These are phyloP conservation scores for Atherinosoma microstoma DNA, from an alignment of 2,797 vertebrate genomes.

Conservation along the genomic window DNA sequence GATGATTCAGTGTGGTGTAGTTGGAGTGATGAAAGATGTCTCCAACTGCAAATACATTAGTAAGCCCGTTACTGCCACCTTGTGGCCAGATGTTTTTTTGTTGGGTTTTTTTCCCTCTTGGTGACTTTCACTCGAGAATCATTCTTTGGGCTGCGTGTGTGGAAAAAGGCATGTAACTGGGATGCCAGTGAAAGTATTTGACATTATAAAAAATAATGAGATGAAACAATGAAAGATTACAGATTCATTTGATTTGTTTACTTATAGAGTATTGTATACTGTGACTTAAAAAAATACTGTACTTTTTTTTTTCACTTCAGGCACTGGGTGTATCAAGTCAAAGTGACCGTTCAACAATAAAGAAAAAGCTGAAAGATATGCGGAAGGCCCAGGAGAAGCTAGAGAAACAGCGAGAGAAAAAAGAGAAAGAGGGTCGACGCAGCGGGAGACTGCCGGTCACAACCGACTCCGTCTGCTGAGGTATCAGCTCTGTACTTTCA, in stretches of 20 bases:
- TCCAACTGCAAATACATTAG: neutral
- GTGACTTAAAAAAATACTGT: neutral
- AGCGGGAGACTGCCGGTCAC: slow-evolving; percentile 82
- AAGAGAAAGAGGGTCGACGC: slow-evolving; percentile 87
- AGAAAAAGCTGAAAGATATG: slow-evolving; percentile 94
- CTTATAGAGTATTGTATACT: neutral
- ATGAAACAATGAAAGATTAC: too few species aligned
- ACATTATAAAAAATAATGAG: too few species aligned
- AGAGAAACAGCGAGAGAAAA: slow-evolving; percentile 91
- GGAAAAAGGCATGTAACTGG: neutral
- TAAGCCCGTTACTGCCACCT: slow-evolving; percentile 62
- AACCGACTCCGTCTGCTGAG: slow-evolving; percentile 89
- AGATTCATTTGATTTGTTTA: neutral
- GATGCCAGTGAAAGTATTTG: too few species aligned
- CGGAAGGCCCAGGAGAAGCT: slow-evolving; percentile 91
- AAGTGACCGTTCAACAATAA: slow-evolving; percentile 90
- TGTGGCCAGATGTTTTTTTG: slow-evolving; percentile 50
- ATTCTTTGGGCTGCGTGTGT: neutral
- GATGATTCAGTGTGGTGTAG: neutral
- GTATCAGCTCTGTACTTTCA: slow-evolving; percentile 8
- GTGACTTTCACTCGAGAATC: neutral
- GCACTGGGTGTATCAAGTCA: slow-evolving; percentile 89
- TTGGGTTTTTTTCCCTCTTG: neutral
- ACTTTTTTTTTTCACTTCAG: slow-evolving; percentile 56
- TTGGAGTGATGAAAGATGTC: neutral